Percentiles rank a stretch among this genome's conserved stretches.
Conservation (phyloP, 2,888 invertebrate species). For the Drosophila eohydei region DNA sequence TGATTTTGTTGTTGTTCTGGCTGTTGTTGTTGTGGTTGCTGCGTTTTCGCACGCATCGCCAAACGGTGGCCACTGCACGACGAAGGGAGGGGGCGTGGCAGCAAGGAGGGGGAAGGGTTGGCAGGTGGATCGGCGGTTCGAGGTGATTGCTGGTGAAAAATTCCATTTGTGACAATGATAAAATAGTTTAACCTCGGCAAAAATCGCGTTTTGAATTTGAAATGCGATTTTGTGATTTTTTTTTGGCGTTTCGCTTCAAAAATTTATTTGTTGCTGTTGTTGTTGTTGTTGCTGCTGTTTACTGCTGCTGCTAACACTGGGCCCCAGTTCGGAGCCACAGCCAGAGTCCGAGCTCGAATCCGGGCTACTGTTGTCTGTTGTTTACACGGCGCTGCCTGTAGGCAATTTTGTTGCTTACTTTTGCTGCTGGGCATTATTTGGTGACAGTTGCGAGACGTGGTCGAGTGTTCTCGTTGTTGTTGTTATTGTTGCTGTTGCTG, state of each 20-base stretch:
- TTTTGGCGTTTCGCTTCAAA: constrained; percentile 71
- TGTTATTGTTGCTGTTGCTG: constrained; percentile 24
- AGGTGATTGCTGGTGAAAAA: constrained; percentile 78
- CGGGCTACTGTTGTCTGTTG: constrained; percentile 59
- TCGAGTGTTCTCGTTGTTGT: constrained; percentile 19
- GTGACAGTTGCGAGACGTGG: constrained; percentile 60
- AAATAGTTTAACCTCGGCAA: constrained; percentile 84
- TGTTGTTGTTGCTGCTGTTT: constrained; percentile 26
- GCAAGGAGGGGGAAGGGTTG: constrained; percentile 23
- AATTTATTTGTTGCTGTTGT: constrained; percentile 59
- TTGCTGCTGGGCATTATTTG: constrained; percentile 58
- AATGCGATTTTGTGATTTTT: constrained; percentile 62
- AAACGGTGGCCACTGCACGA: constrained; percentile 56
- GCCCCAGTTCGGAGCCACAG: constrained; percentile 9
- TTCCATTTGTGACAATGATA: constrained; percentile 84
- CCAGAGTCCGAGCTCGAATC: constrained; percentile 32
- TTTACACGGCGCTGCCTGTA: constrained; percentile 27
- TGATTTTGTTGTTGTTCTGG: constrained; percentile 22
- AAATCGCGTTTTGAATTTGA: constrained; percentile 84
- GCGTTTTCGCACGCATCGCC: constrained; percentile 79
- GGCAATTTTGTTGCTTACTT: constrained; percentile 21
- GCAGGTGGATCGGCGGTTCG: constrained; percentile 70
- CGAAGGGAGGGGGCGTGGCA: constrained; percentile 35
- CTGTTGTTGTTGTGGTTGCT: constrained; percentile 58
- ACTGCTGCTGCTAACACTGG: constrained; percentile 14